Base-by-base conservation (phyloP, 2,797 vertebrate species). In the Melanotaenia nigrans region DNA sequence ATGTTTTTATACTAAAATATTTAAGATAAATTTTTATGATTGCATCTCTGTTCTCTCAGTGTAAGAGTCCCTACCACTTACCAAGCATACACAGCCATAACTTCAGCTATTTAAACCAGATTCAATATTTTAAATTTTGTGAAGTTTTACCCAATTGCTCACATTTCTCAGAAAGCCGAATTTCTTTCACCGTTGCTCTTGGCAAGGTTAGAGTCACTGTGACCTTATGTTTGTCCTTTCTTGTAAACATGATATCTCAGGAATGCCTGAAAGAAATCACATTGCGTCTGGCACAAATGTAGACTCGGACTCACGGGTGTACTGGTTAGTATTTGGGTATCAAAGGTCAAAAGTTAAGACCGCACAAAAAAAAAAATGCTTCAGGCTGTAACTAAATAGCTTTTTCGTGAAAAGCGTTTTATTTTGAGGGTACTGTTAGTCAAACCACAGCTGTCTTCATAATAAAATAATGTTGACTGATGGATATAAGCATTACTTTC, bases 251-350 rank as follows among this genome's bases (percentile, higher is more conserved):
- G n/a, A 36, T 51, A 53, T 63, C 62, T 30, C 28, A 13, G 45
- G 30, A 69, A 16, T 68, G 45, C 42, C 73, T 63, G 33, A 3
- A 33, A 32, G 45, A 49, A 51, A 32, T 53, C 18, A 24, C 24
- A 59, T 69, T 75, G n/a, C 33, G 35, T 45, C 22, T 68, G 45
- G 38, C 35, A 58, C 51, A 36, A 49, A 68, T 10, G 53, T 75
- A 33, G 42, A 58, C 60, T 59, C 20, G 7, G 54, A 64, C 1
- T 64, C 61, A 54, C 51, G 11, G 47, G 42, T 25, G 60, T 24
- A 35, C 11, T 3, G 42, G 47, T 53, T 61, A 25, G 25, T 64
- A 32, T 25, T 9, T 54, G 45, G 30, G 16, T 25, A 36, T 75
- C 49, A 42, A 64, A 63, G 61, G 55, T 53, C 28, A 58, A 64